phyloP scores from a whole-genome alignment of 2,888 invertebrate genomes.

The Cephus rjabovi region DNA sequence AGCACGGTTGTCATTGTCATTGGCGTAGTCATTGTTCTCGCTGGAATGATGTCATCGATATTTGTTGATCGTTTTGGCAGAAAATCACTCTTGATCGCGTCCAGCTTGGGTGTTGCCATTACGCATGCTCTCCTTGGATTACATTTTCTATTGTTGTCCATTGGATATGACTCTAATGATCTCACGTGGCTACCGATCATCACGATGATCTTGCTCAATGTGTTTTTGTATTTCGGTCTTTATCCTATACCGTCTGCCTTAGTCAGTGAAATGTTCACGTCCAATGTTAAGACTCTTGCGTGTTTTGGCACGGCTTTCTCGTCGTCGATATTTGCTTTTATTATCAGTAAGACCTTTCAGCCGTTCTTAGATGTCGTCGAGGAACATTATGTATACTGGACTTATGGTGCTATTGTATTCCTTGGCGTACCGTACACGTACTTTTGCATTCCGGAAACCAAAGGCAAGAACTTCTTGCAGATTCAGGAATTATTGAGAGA shows the following conservation, averaged over 20 bases:
- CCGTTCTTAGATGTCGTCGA: constrained; percentile 51
- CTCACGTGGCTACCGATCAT: constrained; percentile 52
- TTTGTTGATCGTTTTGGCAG: constrained; percentile 69
- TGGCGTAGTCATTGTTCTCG: constrained; percentile 68
- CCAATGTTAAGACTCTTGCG: constrained; percentile 53
- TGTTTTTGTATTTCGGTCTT: constrained; percentile 48
- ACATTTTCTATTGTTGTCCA: constrained; percentile 50
- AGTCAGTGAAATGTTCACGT: constrained; percentile 56
- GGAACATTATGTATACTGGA: constrained; percentile 55
- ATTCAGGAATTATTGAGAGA: constrained; percentile 39
- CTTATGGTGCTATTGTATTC: constrained; percentile 42
- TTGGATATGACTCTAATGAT: constrained; percentile 21
- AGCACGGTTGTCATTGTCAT: constrained; percentile 67
- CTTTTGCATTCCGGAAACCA: constrained; percentile 53
- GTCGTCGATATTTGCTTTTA: constrained; percentile 48
- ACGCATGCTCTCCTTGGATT: constrained; percentile 50
- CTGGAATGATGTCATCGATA: constrained; percentile 63
- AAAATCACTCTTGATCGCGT: constrained; percentile 65
- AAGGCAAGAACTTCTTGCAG: constrained; percentile 52
- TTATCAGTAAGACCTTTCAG: constrained; percentile 48
- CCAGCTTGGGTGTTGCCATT: constrained; percentile 60
- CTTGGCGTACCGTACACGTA: constrained; percentile 43
- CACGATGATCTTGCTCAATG: constrained; percentile 30
- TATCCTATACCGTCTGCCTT: constrained; percentile 53
- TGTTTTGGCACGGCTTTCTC: constrained; percentile 44